Evolutionary conservation across 2,797 vertebrate genomes (phyloP), one percentile per base, ranked within the genome.

Genomic region (Cirrhinus mrigala): DNA sequence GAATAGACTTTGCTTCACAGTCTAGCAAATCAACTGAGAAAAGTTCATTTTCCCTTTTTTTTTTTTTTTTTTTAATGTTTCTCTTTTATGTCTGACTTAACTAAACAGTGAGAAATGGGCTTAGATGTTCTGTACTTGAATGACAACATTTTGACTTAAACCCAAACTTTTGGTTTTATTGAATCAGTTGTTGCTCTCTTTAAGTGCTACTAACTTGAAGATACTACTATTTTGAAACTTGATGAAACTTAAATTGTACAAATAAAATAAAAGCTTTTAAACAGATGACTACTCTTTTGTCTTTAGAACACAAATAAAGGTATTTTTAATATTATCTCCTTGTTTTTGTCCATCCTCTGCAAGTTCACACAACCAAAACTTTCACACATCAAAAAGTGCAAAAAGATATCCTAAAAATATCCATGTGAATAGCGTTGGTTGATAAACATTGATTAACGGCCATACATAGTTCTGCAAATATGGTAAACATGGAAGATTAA

Each of bases 211-310:
- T 74, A 52, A 74, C 24, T 52, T 20, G 18, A 52, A 52, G 71
- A 20, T 24, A 33, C 29, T 27, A 75, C 48, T 54, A 22, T 75
- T 75, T 54, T 75, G 50, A 75, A 76, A 56, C 18, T 75, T 54
- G 22, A 54, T 76, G 6, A n/a, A 76, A 33, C 11, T 54, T 37
- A 56, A 76, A 56, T 56, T 22, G 16, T 74, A 74, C 24, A 52
- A 7, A 56, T 76, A 33, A 44, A 77, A 77, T 60, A 18, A 24
- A 60, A 10, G 5, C 7, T 24, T 40, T 44, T 77, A 60, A 77
- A 56, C 37, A 37, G 16, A 29, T 1, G 12, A 46, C 9, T 69
- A 22, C 40, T 15, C 2, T 40, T 16, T 14, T 2, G 6, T 29
- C 2, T 71, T 24, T 3, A 6, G 40, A 15, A 71, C 22, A 46